Evolutionary conservation across 2,888 invertebrate genomes (phyloP).

Genomic region (Oscheius sp.): DNA sequence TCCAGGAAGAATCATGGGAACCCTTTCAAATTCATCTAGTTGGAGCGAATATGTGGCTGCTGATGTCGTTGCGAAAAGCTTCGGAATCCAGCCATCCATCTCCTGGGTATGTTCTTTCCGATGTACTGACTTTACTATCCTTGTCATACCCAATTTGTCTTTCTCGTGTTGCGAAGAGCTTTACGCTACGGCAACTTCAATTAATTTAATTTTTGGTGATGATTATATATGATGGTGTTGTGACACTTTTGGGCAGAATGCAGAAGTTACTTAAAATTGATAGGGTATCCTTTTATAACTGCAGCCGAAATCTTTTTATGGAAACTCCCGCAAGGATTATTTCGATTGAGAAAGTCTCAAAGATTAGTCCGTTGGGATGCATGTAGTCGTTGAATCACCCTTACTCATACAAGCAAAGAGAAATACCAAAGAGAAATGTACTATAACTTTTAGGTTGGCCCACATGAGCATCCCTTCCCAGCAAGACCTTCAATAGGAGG

Average conservation of each 20-base stretch:
- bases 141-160: background rate
- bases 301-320: too few relatives aligned
- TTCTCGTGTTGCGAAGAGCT: background rate
- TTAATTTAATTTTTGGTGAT: constrained; percentile 10
- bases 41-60: constrained; percentile 17
- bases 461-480: constrained; percentile 10
- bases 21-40: constrained; percentile 1
- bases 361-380: too few relatives aligned
- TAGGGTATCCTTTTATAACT: too few relatives aligned
- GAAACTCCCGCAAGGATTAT: too few relatives aligned
- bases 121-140: background rate
- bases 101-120: constrained; percentile 20
- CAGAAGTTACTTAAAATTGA: too few relatives aligned
- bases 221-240: too few relatives aligned
- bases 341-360: too few relatives aligned
- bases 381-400: too few relatives aligned
- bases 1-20: constrained; percentile 24
- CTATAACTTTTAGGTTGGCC: constrained; percentile 16
- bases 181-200: constrained; percentile 12
- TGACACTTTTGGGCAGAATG: too few relatives aligned
- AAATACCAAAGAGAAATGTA: too few relatives aligned
- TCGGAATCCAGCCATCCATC: constrained; percentile 23
- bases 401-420: too few relatives aligned
- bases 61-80: constrained; percentile 18
- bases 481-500: constrained; percentile 8